phyloP scores from a whole-genome alignment of 2,113 vertebrate species.

The Colistium nudipinnis region DNA sequence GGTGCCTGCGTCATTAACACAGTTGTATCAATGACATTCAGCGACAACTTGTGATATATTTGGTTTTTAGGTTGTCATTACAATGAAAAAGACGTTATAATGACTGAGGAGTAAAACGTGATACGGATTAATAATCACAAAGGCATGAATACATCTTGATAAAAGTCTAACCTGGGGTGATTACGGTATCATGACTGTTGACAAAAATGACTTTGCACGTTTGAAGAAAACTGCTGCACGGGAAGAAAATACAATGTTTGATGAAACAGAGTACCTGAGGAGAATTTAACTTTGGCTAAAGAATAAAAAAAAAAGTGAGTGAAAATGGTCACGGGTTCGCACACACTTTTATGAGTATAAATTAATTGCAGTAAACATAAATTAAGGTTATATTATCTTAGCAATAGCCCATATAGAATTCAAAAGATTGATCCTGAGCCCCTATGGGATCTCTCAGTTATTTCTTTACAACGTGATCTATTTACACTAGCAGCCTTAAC shows the following conservation, averaged over 20 bases:
- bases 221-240: background rate
- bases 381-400: slow-evolving; percentile 3
- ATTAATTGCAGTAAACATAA: slow-evolving; percentile 18
- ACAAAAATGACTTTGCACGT: slow-evolving; percentile 25
- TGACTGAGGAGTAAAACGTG: background rate
- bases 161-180: slow-evolving; percentile 16
- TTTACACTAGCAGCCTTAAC: slow-evolving; percentile 31
- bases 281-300: slow-evolving; percentile 7
- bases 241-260: slow-evolving; percentile 20
- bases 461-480: slow-evolving; percentile 20
- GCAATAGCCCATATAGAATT: background rate
- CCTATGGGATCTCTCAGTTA: slow-evolving; percentile 10
- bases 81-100: slow-evolving; percentile 4
- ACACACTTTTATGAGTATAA: background rate
- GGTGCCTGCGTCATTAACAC: slow-evolving; percentile 37
- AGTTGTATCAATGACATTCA: slow-evolving; percentile 34
- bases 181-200: slow-evolving; percentile 47
- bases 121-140: slow-evolving; percentile 5
- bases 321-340: background rate
- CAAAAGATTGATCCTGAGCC: background rate
- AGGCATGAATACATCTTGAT: slow-evolving; percentile 28
- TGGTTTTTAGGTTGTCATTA: slow-evolving; percentile 12
- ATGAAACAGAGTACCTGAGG: slow-evolving; percentile 28
- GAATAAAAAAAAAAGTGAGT: slow-evolving; percentile 26
- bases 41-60: slow-evolving; percentile 20